A percentile compares a stretch with the other conserved stretches of the same genome.
Evolutionary conservation across 2,888 invertebrate genomes (phyloP).

Genomic region (Chrysotoxum bicinctum): DNA sequence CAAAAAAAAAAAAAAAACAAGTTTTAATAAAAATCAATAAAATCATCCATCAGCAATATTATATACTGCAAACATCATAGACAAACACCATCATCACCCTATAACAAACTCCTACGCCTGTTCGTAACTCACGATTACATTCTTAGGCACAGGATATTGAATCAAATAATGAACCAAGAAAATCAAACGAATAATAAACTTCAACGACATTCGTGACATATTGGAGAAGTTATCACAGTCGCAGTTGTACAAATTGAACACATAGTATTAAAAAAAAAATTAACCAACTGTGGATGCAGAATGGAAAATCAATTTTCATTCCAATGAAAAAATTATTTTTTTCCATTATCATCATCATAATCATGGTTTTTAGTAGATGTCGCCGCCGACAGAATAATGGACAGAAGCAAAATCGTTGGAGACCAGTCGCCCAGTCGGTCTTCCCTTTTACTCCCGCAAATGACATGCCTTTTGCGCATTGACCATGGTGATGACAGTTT

Average conservation of each 20-base stretch:
- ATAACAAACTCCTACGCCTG: conserved; percentile 41
- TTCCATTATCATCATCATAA: conserved; percentile 13
- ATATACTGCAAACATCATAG: neutral
- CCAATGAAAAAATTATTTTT: conserved; percentile 28
- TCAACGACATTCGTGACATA: conserved; percentile 55
- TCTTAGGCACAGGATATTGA: conserved; percentile 44
- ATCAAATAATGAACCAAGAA: conserved; percentile 50
- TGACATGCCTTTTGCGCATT: conserved; percentile 2
- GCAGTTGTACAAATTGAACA: conserved; percentile 20
- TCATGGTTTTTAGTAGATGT: conserved; percentile 51
- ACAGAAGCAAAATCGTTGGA: neutral
- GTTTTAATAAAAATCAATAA: conserved; percentile 38
- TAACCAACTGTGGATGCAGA: conserved; percentile 1
- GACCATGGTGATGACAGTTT: conserved; percentile 7
- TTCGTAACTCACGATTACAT: neutral
- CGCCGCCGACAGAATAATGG: conserved; percentile 55
- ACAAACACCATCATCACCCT: conserved; percentile 18
- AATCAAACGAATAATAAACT: conserved; percentile 16
- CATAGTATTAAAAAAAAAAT: neutral
- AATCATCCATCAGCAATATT: conserved; percentile 35
- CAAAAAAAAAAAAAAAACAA: conserved; percentile 74
- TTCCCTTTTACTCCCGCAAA: conserved; percentile 27
- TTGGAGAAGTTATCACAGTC: conserved; percentile 34
- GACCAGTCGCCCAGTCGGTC: neutral
- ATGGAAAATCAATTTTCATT: conserved; percentile 40